These are phyloP conservation scores for Petrocephalus schoutedeni DNA, from an alignment of 2,797 vertebrate species.

Conservation along the genomic window DNA sequence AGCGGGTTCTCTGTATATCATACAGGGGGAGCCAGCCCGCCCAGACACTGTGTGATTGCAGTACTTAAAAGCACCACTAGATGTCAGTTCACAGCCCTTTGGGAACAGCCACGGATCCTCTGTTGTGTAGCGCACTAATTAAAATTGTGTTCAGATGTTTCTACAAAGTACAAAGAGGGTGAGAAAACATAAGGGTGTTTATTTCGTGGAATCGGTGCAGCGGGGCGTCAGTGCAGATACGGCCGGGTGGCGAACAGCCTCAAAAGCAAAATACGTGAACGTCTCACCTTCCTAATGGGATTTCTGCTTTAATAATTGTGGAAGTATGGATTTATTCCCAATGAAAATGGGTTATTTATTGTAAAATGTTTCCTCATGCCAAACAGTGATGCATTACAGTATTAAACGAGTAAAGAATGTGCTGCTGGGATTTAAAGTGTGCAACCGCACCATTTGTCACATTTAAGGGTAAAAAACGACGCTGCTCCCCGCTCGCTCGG, in stretches of 20 bases:
- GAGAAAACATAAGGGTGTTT: constrained; percentile 16
- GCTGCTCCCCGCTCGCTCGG: neutral
- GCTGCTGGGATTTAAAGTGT: neutral
- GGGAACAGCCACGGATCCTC: neutral
- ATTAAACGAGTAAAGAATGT: constrained; percentile 18
- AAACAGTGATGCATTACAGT: constrained; percentile 15
- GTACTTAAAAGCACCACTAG: constrained; percentile 7
- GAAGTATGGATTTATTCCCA: constrained; percentile 9
- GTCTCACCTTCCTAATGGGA: neutral
- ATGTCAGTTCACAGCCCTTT: neutral
- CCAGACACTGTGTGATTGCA: neutral
- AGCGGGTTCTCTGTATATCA: neutral
- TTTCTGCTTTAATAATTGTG: neutral
- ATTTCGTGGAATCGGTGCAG: constrained; percentile 11
- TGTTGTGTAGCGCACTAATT: neutral
- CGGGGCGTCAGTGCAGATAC: neutral
- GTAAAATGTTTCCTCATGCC: neutral
- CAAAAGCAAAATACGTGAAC: neutral
- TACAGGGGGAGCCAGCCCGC: neutral
- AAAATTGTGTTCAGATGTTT: constrained; percentile 7
- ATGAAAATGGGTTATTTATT: constrained; percentile 9
- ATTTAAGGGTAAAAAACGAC: constrained; percentile 10
- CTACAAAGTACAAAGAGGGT: constrained; percentile 9
- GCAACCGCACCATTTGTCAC: constrained; percentile 9
- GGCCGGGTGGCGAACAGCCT: neutral